A percentile compares a stretch with the other conserved stretches of the same genome.
These are phyloP conservation scores for Melanotaenia maccullochi DNA, from an alignment of 2,797 vertebrate genomes.

Conservation along the genomic window DNA sequence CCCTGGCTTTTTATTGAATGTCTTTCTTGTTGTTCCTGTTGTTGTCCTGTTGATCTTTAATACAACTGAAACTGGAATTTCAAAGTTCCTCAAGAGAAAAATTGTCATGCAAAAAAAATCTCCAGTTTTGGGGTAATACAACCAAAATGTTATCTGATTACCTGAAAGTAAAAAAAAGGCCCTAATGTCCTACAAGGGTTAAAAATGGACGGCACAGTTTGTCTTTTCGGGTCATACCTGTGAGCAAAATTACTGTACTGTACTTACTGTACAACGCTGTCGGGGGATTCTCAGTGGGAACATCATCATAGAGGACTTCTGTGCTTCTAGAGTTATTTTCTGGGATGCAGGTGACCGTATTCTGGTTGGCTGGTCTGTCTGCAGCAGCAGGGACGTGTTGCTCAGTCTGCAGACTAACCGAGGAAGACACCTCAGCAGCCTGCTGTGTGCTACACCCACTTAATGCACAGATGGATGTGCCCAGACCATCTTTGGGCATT, in stretches of 20 bases:
- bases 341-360: neutral
- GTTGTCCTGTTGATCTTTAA: too few relatives aligned
- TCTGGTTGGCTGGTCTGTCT: neutral
- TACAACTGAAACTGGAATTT: too few relatives aligned
- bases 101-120: too few relatives aligned
- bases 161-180: too few relatives aligned
- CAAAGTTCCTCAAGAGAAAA: too few relatives aligned
- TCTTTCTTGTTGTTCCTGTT: too few relatives aligned
- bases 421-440: neutral
- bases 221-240: neutral
- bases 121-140: too few relatives aligned
- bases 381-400: neutral
- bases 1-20: too few relatives aligned
- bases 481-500: neutral
- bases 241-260: neutral
- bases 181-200: too few relatives aligned
- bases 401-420: constrained; percentile 3
- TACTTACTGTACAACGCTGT: constrained; percentile 25
- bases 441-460: neutral
- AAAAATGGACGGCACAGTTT: too few relatives aligned
- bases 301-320: constrained; percentile 49
- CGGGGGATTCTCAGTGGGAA: constrained; percentile 36
- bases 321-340: neutral
- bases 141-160: too few relatives aligned
- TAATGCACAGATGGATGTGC: neutral